Conservation (phyloP, 1,140 invertebrate genomes). For the Aphis gossypii region DNA sequence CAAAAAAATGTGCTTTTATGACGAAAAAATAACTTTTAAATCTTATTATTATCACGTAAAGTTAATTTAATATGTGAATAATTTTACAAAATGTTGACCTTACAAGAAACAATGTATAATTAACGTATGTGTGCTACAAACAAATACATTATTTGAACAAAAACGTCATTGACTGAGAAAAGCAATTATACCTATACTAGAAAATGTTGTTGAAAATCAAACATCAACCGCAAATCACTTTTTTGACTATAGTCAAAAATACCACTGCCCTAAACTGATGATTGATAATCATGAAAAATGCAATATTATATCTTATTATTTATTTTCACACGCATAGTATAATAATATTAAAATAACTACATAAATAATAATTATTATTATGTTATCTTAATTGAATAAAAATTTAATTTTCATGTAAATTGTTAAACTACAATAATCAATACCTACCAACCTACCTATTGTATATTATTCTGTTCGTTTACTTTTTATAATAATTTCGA, state of each 20-base stretch:
- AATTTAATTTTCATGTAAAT: too few species aligned
- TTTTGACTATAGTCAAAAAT: not conserved
- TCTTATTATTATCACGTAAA: not conserved
- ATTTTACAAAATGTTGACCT: not conserved
- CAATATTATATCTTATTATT: not conserved
- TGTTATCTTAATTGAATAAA: too few species aligned
- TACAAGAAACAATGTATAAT: conserved; percentile 6
- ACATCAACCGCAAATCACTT: not conserved
- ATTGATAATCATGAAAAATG: not conserved
- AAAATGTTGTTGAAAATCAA: not conserved
- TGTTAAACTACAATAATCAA: too few species aligned
- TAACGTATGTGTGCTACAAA: not conserved
- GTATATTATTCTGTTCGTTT: too few species aligned
- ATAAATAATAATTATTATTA: too few species aligned
- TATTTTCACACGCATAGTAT: too few species aligned
- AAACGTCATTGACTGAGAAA: not conserved
- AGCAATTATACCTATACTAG: not conserved
- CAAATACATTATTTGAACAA: not conserved
- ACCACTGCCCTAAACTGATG: not conserved
- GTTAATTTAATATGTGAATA: not conserved
- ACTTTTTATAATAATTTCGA: not conserved
- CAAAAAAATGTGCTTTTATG: not conserved
- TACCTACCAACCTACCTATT: too few species aligned
- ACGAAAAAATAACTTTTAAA: not conserved
- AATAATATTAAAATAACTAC: too few species aligned